A percentile compares a stretch with the other conserved stretches of the same genome.
These are phyloP conservation scores for Chaetogeoica ovagalla DNA, from an alignment of 2,888 invertebrate genomes.

Conservation along the genomic window DNA sequence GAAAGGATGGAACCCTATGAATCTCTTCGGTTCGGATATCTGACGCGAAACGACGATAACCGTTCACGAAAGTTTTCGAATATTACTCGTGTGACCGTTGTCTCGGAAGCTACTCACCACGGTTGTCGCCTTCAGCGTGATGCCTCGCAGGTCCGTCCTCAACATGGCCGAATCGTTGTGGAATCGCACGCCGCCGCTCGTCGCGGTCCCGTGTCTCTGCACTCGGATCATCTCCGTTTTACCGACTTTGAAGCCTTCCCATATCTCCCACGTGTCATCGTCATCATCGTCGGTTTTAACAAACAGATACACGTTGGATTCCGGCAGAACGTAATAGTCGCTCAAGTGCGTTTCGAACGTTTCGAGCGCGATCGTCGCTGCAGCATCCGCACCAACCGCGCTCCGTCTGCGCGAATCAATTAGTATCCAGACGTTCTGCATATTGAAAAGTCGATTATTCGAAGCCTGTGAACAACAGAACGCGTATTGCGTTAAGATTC, in stretches of 20 bases:
- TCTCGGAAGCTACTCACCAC: conserved; percentile 21
- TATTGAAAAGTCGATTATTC: conserved; percentile 31
- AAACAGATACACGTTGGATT: conserved; percentile 25
- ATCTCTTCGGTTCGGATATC: conserved; percentile 34
- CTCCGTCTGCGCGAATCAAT: conserved; percentile 2
- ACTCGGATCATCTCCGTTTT: background rate
- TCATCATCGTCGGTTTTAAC: background rate
- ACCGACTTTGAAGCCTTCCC: conserved; percentile 34
- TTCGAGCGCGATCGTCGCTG: background rate
- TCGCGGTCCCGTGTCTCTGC: conserved; percentile 8
- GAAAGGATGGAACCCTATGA: conserved; percentile 38
- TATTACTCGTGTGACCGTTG: too few species aligned
- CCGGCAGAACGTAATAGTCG: conserved; percentile 26
- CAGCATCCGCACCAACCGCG: background rate
- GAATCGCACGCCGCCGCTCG: background rate
- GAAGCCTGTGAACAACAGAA: conserved; percentile 6
- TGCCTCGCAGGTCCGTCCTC: conserved; percentile 24
- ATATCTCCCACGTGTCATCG: conserved; percentile 25
- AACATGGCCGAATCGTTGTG: background rate
- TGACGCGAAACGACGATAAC: background rate
- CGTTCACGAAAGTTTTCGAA: too few species aligned
- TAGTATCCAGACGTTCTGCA: conserved; percentile 45
- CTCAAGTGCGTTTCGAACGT: conserved; percentile 29
- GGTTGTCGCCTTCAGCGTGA: conserved; percentile 34
- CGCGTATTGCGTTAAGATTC: too few species aligned